Percentiles rank a stretch among this genome's conserved stretches.
phyloP scores from a whole-genome alignment of 1,140 invertebrate genomes.

The Aphidius ervi region DNA sequence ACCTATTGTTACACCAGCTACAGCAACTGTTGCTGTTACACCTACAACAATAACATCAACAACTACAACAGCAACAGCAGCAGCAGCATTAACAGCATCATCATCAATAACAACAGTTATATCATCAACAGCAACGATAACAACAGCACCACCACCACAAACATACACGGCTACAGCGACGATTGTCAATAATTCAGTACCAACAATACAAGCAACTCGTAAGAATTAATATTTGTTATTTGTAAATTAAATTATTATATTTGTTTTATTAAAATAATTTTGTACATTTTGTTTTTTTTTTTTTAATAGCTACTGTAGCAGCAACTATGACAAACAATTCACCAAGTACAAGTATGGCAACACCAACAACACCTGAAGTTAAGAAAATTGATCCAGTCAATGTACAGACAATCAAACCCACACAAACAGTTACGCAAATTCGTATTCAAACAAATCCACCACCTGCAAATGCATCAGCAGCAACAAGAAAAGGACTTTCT shows the following conservation, averaged over 20 bases:
- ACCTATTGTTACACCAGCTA: slow-evolving; percentile 49
- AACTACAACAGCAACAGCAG: slow-evolving; percentile 34
- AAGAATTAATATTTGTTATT: slow-evolving; percentile 5
- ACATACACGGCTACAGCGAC: slow-evolving; percentile 33
- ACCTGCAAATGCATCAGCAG: slow-evolving; percentile 54
- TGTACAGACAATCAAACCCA: slow-evolving; percentile 49
- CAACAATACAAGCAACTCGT: slow-evolving; percentile 3
- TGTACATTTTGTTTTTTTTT: slow-evolving; percentile 7
- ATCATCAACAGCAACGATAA: slow-evolving; percentile 41
- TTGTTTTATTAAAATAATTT: slow-evolving; percentile 7
- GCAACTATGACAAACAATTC: slow-evolving; percentile 31
- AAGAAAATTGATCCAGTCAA: slow-evolving; percentile 41
- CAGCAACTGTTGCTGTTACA: slow-evolving; percentile 31
- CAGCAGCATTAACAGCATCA: slow-evolving; percentile 37
- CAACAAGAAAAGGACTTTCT: slow-evolving; percentile 67
- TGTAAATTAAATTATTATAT: not conserved
- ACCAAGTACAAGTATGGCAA: slow-evolving; percentile 40
- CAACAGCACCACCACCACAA: slow-evolving; percentile 33
- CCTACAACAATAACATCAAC: slow-evolving; percentile 37
- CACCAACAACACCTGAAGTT: slow-evolving; percentile 38
- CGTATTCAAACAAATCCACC: slow-evolving; percentile 54
- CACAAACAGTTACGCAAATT: slow-evolving; percentile 56
- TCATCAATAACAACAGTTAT: slow-evolving; percentile 44
- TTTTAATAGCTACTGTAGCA: slow-evolving; percentile 32
- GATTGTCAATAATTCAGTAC: not conserved